phyloP scores from a whole-genome alignment of 2,797 vertebrate species.

The Nannoperca australis region DNA sequence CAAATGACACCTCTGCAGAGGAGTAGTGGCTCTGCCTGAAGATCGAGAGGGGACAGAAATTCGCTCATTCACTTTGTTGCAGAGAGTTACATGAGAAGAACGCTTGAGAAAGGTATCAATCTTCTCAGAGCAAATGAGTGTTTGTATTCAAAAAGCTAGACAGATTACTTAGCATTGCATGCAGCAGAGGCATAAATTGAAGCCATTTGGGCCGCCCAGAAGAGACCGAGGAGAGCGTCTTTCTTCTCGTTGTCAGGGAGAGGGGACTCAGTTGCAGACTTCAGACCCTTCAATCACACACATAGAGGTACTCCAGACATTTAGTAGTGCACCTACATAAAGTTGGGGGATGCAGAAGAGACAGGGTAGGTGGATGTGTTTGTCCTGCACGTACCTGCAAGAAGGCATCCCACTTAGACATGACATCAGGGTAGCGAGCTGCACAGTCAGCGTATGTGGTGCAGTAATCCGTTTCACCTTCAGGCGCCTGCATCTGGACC shows the following conservation, averaged over 20 bases:
- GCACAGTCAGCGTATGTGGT: conserved; percentile 82
- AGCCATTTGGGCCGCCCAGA: conserved; percentile 85
- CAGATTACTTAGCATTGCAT: conserved; percentile 60
- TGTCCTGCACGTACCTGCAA: conserved; percentile 84
- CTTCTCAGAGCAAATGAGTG: not conserved
- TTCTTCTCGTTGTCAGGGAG: conserved; percentile 72
- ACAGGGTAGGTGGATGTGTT: not conserved
- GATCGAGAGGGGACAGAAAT: conserved; percentile 30
- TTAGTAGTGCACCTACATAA: not conserved
- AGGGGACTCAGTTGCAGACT: conserved; percentile 43
- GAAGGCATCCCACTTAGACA: conserved; percentile 88
- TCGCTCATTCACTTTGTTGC: not conserved
- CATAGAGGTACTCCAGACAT: not conserved
- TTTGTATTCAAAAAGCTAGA: not conserved
- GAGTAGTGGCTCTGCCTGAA: conserved; percentile 83
- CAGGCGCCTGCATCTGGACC: conserved; percentile 84
- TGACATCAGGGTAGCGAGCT: conserved; percentile 70
- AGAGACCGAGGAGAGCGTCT: conserved; percentile 80
- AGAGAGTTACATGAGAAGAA: not conserved
- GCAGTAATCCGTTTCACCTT: conserved; percentile 81
- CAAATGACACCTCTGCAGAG: conserved; percentile 82
- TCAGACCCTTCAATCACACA: conserved; percentile 81
- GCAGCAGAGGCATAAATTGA: conserved; percentile 60
- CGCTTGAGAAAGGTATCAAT: not conserved
- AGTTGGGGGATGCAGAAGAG: not conserved